Conservation (phyloP, 2,888 invertebrate genomes). For the Pecten maximus region DNA sequence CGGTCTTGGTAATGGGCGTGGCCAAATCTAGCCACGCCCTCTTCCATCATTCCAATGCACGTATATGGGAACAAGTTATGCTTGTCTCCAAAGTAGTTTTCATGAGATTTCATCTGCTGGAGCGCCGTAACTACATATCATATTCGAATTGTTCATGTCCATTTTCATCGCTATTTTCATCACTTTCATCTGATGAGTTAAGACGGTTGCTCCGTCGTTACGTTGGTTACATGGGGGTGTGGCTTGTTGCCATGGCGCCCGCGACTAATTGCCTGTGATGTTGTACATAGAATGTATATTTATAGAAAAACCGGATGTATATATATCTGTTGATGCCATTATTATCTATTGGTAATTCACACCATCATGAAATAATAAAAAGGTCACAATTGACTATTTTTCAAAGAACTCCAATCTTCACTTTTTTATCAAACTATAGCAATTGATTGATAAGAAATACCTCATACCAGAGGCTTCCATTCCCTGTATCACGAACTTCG, state of each 20-base stretch:
- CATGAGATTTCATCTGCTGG: conserved; percentile 27
- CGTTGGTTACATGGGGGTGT: conserved; percentile 12
- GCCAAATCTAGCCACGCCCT: neutral
- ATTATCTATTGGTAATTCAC: conserved; percentile 66
- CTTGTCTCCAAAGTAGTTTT: conserved; percentile 30
- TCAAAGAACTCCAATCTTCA: conserved; percentile 37
- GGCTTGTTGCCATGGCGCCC: conserved; percentile 33
- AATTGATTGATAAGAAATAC: too few relatives aligned
- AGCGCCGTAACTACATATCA: conserved; percentile 9
- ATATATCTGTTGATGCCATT: conserved; percentile 67
- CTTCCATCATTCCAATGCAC: conserved; percentile 28
- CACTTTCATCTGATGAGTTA: conserved; percentile 17
- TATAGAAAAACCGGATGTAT: conserved; percentile 65
- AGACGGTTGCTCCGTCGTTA: conserved; percentile 26
- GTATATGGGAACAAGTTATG: neutral
- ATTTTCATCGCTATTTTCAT: conserved; percentile 33
- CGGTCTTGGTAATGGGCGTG: conserved; percentile 18
- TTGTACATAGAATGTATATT: conserved; percentile 76
- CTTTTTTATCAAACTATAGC: too few relatives aligned
- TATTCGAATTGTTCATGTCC: conserved; percentile 33
- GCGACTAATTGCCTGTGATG: conserved; percentile 65
- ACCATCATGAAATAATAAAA: conserved; percentile 69
- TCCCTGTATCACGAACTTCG: too few relatives aligned
- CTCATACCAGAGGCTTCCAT: too few relatives aligned
- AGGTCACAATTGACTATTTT: conserved; percentile 76